These are phyloP conservation scores for Drosophila arizonae DNA, from an alignment of 1,140 invertebrate genomes.

Conservation along the genomic window DNA sequence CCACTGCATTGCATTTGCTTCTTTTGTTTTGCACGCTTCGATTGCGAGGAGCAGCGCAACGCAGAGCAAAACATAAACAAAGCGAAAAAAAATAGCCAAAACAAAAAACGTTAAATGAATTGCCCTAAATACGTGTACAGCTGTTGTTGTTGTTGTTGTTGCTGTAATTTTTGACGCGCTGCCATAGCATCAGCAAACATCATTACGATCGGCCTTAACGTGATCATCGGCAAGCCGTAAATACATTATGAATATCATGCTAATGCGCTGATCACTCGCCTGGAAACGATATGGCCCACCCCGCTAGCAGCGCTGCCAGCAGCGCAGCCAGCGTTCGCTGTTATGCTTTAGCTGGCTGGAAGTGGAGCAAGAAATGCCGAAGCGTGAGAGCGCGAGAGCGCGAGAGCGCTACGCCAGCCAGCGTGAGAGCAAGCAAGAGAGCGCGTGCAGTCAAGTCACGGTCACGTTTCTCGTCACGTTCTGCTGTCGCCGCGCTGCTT, in stretches of 20 bases:
- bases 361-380: slow-evolving; percentile 39
- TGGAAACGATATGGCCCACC: slow-evolving; percentile 59
- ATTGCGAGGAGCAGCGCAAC: slow-evolving; percentile 38
- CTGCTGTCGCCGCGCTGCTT: slow-evolving; percentile 17
- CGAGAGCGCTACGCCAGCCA: background rate
- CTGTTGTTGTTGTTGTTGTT: slow-evolving; percentile 33
- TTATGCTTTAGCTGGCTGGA: slow-evolving; percentile 33
- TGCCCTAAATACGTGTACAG: slow-evolving; percentile 70
- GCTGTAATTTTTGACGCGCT: slow-evolving; percentile 8
- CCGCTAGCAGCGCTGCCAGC: slow-evolving; percentile 35
- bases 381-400: slow-evolving; percentile 31
- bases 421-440: background rate
- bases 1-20: background rate
- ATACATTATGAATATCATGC: slow-evolving; percentile 52
- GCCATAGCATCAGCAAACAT: slow-evolving; percentile 6
- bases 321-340: slow-evolving; percentile 19
- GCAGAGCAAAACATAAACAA: background rate
- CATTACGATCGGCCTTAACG: slow-evolving; percentile 17
- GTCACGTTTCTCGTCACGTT: slow-evolving; percentile 79
- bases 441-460: slow-evolving; percentile 60
- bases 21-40: slow-evolving; percentile 63
- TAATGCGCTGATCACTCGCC: slow-evolving; percentile 72
- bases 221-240: slow-evolving; percentile 9
- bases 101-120: slow-evolving; percentile 70
- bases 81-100: slow-evolving; percentile 20